Conservation (phyloP, 2,797 vertebrate species). For the Odontamblyopus rebecca region DNA sequence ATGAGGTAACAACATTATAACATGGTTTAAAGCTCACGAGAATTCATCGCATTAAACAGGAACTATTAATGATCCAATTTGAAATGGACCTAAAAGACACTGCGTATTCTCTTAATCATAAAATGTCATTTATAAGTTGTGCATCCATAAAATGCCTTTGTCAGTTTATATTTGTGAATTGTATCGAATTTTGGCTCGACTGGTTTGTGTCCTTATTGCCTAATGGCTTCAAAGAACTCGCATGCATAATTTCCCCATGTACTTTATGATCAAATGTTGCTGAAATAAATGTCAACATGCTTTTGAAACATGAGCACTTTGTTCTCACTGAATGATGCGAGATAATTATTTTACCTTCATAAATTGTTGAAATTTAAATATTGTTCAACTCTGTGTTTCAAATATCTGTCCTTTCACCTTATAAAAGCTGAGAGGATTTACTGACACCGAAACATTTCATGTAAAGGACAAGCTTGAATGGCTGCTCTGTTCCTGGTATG, state of each 20-base stretch:
- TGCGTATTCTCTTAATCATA: too few relatives aligned
- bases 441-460: not conserved
- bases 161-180: not conserved
- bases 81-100: too few relatives aligned
- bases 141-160: not conserved
- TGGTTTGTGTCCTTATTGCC: not conserved
- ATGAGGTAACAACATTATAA: too few relatives aligned
- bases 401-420: not conserved
- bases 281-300: conserved; percentile 16
- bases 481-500: conserved; percentile 6
- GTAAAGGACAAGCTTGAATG: conserved; percentile 1
- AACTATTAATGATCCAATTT: too few relatives aligned
- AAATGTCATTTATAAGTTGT: too few relatives aligned
- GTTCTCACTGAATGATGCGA: not conserved
- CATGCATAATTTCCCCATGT: not conserved
- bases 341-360: conserved; percentile 1
- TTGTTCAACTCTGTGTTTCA: not conserved
- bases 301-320: conserved; percentile 3
- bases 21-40: too few relatives aligned
- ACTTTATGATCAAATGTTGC: not conserved
- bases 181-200: not conserved
- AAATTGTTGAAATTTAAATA: not conserved
- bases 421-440: not conserved
- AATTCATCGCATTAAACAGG: too few relatives aligned
- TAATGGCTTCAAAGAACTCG: not conserved